Evolutionary conservation across 2,888 invertebrate genomes (phyloP), one percentile per base, ranked within the genome.

Genomic region (Leucoma salicis): DNA sequence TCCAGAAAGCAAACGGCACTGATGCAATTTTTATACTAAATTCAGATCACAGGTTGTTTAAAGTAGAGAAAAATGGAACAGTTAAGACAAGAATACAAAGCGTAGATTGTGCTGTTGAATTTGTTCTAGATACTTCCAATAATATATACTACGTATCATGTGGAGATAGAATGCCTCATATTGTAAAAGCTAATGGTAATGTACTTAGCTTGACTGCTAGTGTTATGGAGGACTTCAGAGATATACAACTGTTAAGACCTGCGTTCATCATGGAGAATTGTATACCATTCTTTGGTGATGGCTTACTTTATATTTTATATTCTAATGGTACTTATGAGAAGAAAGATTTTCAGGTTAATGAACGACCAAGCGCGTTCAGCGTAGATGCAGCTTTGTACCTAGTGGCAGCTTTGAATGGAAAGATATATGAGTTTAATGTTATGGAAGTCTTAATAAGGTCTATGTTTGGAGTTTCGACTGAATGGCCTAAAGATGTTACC

Each of bases 401-500:
- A 7, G 76, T 82, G 1, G 74, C 74, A 1, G 82, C 84, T 1
- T 29, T 78, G 2, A 55, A 84, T 49, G 83, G 84, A 0, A 82
- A 76, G 39, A 78, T 84, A 40, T 84, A 78, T 39, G 84, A 84
- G 35, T 81, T 78, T 46, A 82, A 84, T 59, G 72, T 84, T 0
- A 78, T 83, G 76, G 83, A 83, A 14, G 63, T 75, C 0, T 32
- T 83, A 4, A 36, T 81, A 1, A 68, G 71, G 12, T 79, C 82
- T 0, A 78, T 83, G 75, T 83, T 81, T 46, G 70, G 75, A 0
- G 46, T 66, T 0, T 35, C 57, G 0, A 42, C 56, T 0, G 55
- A 63, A 1, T 70, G 66, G 64, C 70, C 76, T 0, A 64, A 45
- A 29, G 76, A 79, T 55, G 50, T 82, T 0, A 70, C 66, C 0